phyloP scores from a whole-genome alignment of 2,888 invertebrate genomes.

The Resseliella maxima region DNA sequence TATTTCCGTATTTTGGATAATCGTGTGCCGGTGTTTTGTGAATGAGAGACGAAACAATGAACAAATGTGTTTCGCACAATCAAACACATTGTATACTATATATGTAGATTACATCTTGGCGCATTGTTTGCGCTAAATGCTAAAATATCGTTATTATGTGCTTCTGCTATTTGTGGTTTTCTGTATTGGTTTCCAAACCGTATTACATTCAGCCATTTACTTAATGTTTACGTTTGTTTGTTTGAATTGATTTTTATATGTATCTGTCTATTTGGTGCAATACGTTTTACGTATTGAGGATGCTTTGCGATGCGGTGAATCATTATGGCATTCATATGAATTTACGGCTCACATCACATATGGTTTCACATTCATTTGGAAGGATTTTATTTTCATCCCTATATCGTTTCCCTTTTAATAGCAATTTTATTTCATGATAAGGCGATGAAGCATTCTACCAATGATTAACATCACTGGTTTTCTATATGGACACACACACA shows the following conservation, averaged over 20 bases:
- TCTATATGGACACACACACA: not conserved
- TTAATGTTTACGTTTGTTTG: not conserved
- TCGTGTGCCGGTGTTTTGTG: not conserved
- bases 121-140: not conserved
- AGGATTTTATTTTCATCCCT: not conserved
- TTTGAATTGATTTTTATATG: not conserved
- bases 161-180: slow-evolving; percentile 31
- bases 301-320: no score
- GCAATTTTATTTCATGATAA: not conserved
- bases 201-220: not conserved
- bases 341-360: slow-evolving; percentile 16
- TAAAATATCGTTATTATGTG: slow-evolving; percentile 38
- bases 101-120: slow-evolving; percentile 3
- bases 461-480: not conserved
- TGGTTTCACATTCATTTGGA: not conserved
- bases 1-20: not conserved
- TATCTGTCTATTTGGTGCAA: not conserved
- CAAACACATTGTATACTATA: not conserved
- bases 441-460: not conserved
- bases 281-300: not conserved
- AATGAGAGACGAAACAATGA: not conserved
- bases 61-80: not conserved
- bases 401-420: not conserved
- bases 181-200: slow-evolving; percentile 20
- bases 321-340: not conserved